A percentile compares a stretch with the other conserved stretches of the same genome.
Conservation (phyloP, 2,888 invertebrate species). For the Hylaea fasciaria region DNA sequence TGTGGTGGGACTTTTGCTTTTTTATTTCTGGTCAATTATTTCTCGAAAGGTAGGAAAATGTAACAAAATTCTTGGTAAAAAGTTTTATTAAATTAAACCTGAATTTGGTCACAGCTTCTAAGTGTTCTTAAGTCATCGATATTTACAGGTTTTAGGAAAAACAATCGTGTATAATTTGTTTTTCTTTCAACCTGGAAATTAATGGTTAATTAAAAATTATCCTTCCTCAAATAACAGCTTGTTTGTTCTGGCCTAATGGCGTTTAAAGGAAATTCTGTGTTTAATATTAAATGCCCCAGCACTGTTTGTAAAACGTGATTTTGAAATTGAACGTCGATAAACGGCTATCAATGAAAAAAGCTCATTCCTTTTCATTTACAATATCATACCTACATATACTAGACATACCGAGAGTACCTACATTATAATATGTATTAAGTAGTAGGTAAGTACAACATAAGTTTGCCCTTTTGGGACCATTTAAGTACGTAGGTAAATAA, state of each 20-base stretch:
- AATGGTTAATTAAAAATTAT: background rate
- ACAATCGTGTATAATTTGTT: background rate
- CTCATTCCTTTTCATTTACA: background rate
- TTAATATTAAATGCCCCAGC: conserved; percentile 15
- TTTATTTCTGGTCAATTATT: conserved; percentile 19
- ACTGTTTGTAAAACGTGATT: conserved; percentile 9
- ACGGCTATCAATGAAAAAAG: background rate
- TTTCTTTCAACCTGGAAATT: no score
- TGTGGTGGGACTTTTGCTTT: background rate
- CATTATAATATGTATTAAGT: no score
- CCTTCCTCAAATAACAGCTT: conserved; percentile 3
- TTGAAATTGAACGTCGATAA: conserved; percentile 6
- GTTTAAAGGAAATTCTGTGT: conserved; percentile 9
- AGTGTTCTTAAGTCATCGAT: background rate
- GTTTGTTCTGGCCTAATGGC: conserved; percentile 17
- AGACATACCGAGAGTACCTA: no score
- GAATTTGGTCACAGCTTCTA: background rate
- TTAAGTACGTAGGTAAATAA: no score
- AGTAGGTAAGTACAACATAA: no score
- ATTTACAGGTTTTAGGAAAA: background rate
- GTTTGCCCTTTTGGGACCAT: no score
- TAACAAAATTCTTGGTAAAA: conserved; percentile 1
- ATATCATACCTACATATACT: no score
- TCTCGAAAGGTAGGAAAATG: conserved; percentile 9
- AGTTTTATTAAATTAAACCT: background rate